A percentile compares a stretch with the other conserved stretches of the same genome.
Conservation (phyloP, 2,888 invertebrate genomes). For the Sphaerophoria taeniata region DNA sequence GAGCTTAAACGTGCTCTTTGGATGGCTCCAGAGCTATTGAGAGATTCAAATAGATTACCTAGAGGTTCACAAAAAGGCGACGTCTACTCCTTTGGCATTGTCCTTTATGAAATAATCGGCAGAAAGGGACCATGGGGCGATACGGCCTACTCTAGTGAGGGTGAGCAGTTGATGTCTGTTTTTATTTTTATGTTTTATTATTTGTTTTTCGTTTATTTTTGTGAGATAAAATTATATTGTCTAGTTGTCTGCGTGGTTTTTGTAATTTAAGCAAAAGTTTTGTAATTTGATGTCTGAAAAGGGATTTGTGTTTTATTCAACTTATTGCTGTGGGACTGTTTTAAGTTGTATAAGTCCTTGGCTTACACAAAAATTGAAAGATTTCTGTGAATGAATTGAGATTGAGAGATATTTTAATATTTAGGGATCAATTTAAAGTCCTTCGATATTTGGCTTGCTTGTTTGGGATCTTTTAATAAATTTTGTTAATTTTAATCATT, state of each 20-base stretch:
- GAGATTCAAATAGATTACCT: slow-evolving; percentile 84
- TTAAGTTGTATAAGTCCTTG: not conserved
- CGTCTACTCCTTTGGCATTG: slow-evolving; percentile 92
- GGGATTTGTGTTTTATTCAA: not conserved
- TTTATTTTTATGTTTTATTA: not conserved
- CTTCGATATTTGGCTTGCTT: not conserved
- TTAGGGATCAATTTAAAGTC: not conserved
- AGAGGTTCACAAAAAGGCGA: slow-evolving; percentile 94
- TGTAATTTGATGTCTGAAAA: not conserved
- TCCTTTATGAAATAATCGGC: slow-evolving; percentile 92
- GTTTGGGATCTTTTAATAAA: slow-evolving; percentile 2
- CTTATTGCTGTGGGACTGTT: not conserved
- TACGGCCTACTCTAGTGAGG: slow-evolving; percentile 85
- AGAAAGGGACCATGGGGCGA: slow-evolving; percentile 92
- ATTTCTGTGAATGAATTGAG: not conserved
- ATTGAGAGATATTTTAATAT: not conserved
- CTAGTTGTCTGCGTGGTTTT: not conserved
- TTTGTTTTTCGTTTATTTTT: not conserved
- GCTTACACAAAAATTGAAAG: not conserved
- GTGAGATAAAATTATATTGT: not conserved
- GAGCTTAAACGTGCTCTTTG: slow-evolving; percentile 86
- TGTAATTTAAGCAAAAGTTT: not conserved
- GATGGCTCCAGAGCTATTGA: slow-evolving; percentile 90
- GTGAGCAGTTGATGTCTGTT: slow-evolving; percentile 80
- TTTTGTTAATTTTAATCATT: slow-evolving; percentile 4